A percentile compares a stretch with the other conserved stretches of the same genome.
Conservation (phyloP, 2,797 vertebrate genomes). For the Mormyrops attenuatus region DNA sequence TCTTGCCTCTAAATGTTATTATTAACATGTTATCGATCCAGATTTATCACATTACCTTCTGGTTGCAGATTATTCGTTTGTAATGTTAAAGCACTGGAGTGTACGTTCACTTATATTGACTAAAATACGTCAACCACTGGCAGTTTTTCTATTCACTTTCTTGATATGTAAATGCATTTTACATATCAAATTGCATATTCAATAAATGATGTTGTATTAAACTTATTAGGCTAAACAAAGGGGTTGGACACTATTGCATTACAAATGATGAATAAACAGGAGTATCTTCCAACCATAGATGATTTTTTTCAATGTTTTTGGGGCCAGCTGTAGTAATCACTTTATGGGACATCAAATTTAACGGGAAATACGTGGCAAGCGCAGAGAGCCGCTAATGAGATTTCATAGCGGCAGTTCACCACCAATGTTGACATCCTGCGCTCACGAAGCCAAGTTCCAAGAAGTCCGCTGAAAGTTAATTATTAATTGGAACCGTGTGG, state of each 20-base stretch:
- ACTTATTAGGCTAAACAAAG: not conserved
- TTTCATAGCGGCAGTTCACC: not conserved
- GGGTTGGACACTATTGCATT: not conserved
- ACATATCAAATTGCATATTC: not conserved
- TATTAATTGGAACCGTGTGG: constrained; percentile 31
- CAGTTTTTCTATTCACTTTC: not conserved
- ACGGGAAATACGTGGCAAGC: not conserved
- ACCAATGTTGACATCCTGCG: not conserved
- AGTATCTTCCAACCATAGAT: not conserved
- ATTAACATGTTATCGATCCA: not conserved
- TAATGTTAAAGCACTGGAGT: not conserved
- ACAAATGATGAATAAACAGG: not conserved
- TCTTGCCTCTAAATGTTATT: not conserved
- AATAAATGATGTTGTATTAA: not conserved
- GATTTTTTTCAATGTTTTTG: not conserved
- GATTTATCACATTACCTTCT: not conserved
- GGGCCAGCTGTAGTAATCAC: not conserved
- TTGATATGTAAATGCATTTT: not conserved
- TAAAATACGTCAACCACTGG: not conserved
- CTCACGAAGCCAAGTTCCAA: constrained; percentile 24
- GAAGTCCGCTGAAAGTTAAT: constrained; percentile 32
- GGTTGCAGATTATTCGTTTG: not conserved
- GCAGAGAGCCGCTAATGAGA: not conserved
- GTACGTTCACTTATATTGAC: not conserved
- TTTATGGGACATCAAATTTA: not conserved